These are phyloP conservation scores for Tromatobia lineatoria DNA, from an alignment of 2,888 invertebrate species.

Conservation along the genomic window DNA sequence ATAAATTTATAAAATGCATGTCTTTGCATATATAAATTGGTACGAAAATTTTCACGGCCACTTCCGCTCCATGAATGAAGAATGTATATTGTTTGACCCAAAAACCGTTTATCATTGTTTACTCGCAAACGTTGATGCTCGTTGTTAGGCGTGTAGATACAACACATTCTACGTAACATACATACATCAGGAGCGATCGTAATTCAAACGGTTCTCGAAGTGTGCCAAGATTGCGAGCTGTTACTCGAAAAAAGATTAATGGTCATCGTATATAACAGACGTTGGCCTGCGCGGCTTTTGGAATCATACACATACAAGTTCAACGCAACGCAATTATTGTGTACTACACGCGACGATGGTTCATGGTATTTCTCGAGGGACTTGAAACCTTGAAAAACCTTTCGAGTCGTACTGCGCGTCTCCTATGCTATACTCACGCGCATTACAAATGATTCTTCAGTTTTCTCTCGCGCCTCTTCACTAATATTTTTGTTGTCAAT, in stretches of 20 bases:
- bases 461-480: conserved; percentile 42
- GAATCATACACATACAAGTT: conserved; percentile 30
- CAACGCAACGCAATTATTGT: conserved; percentile 19
- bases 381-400: conserved; percentile 51
- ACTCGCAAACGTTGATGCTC: conserved; percentile 28
- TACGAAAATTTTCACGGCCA: neutral
- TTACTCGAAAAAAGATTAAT: conserved; percentile 58
- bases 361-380: conserved; percentile 53
- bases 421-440: neutral
- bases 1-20: neutral
- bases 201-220: conserved; percentile 60
- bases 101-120: conserved; percentile 37
- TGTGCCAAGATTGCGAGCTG: conserved; percentile 63
- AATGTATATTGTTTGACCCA: neutral
- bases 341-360: conserved; percentile 1
- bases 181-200: conserved; percentile 53
- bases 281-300: conserved; percentile 25
- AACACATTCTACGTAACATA: neutral
- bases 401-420: conserved; percentile 27
- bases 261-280: conserved; percentile 56
- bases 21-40: neutral
- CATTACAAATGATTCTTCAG: conserved; percentile 51
- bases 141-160: conserved; percentile 35
- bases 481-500: conserved; percentile 23
- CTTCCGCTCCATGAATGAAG: neutral